phyloP scores from a whole-genome alignment of 2,113 vertebrate genomes.

The Microcebus jonahi region DNA sequence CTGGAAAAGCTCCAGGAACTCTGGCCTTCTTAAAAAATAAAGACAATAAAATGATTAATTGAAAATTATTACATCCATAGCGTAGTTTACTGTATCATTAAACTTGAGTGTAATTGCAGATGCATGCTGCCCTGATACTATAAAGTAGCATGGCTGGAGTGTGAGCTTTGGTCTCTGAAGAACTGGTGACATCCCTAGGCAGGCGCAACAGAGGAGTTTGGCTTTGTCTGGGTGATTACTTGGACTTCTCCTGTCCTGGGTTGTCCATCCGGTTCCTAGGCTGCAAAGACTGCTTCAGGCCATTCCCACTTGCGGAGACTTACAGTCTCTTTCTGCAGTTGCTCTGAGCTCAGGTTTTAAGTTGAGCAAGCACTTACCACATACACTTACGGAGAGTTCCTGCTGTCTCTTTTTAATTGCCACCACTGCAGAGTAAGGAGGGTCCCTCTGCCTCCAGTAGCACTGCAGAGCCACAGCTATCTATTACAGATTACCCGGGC shows the following conservation, averaged over 20 bases:
- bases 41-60: not conserved
- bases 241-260: not conserved
- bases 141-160: too few relatives aligned
- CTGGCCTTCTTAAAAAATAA: not conserved
- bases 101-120: not conserved
- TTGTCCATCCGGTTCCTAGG: not conserved
- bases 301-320: not conserved
- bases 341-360: not conserved
- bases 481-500: not conserved
- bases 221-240: not conserved
- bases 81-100: not conserved
- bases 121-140: not conserved
- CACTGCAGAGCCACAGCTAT: not conserved
- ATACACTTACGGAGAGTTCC: not conserved
- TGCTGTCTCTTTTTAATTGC: not conserved
- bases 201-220: not conserved
- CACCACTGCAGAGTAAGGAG: not conserved
- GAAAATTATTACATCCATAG: not conserved
- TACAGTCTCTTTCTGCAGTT: not conserved
- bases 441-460: not conserved
- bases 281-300: not conserved
- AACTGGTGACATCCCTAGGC: too few relatives aligned
- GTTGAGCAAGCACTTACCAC: not conserved
- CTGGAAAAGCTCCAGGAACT: not conserved
- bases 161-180: not conserved